Conservation (phyloP, 2,797 vertebrate species). For the Nothura maculosa region DNA sequence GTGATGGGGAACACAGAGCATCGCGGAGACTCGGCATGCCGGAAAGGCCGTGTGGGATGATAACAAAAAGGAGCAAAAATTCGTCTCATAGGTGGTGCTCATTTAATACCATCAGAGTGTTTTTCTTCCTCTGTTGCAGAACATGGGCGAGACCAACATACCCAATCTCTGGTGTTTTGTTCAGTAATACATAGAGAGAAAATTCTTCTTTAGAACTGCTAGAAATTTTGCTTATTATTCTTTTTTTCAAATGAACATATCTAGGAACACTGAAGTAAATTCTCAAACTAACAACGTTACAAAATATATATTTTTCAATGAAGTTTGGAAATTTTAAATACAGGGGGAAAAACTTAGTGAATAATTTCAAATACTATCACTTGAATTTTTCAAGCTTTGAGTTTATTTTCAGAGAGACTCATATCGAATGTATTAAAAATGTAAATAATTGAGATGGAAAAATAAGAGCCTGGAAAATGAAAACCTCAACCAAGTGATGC, state of each 20-base stretch:
- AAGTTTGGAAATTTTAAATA: neutral
- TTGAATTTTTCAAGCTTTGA: neutral
- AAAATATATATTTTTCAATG: neutral
- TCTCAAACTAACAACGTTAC: neutral
- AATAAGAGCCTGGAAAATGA: neutral
- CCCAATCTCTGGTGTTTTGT: neutral
- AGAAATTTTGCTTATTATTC: neutral
- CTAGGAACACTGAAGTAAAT: neutral
- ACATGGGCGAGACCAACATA: neutral
- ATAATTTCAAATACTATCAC: neutral
- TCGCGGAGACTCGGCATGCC: neutral
- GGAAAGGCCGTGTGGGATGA: neutral
- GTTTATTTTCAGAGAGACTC: neutral
- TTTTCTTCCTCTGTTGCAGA: neutral
- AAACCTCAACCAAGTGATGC: neutral
- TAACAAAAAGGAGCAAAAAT: neutral
- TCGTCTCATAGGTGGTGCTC: rapidly evolving
- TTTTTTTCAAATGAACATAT: neutral
- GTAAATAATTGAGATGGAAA: neutral
- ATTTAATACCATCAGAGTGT: neutral
- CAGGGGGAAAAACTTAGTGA: neutral
- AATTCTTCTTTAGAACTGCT: neutral
- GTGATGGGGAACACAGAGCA: rapidly evolving
- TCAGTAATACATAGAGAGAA: neutral
- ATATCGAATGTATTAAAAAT: neutral